A percentile compares a stretch with the other conserved stretches of the same genome.
phyloP scores from a whole-genome alignment of 92 coral and sea anemone species.

The Zoanthus sansibaricus region DNA sequence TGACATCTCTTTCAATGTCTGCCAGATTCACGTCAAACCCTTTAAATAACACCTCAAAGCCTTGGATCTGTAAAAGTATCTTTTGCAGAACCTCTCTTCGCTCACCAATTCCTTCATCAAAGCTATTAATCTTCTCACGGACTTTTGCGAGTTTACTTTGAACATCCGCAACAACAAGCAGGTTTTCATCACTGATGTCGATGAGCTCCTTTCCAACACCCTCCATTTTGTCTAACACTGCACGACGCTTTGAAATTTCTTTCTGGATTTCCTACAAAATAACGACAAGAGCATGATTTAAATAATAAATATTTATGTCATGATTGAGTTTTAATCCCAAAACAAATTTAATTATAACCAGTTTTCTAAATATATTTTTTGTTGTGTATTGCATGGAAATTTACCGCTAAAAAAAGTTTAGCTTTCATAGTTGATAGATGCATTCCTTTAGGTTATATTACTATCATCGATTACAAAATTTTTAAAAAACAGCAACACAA shows the following conservation, averaged over 20 bases:
- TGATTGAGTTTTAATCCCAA: neutral
- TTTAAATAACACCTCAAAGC: conserved; percentile 68
- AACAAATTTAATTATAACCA: neutral
- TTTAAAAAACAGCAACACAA: too few relatives aligned
- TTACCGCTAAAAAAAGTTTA: too few relatives aligned
- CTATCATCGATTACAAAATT: too few relatives aligned
- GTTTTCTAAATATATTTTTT: too few relatives aligned
- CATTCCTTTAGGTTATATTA: too few relatives aligned
- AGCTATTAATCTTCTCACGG: conserved; percentile 78
- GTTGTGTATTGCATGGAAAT: too few relatives aligned
- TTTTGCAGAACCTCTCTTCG: conserved; percentile 81
- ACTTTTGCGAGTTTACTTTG: conserved; percentile 84
- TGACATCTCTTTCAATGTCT: conserved; percentile 74
- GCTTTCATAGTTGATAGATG: too few relatives aligned
- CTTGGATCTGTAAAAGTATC: conserved; percentile 79
- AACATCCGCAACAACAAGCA: conserved; percentile 87
- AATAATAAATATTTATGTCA: too few relatives aligned
- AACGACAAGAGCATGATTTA: neutral
- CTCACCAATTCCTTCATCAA: conserved; percentile 79
- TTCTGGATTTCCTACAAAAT: conserved; percentile 69
- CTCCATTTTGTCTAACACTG: conserved; percentile 73
- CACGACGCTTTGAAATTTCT: conserved; percentile 77
- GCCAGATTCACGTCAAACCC: conserved; percentile 63
- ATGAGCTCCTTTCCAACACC: conserved; percentile 79
- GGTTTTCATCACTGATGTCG: conserved; percentile 73